Percentiles rank a stretch among this genome's conserved stretches.
Conservation (phyloP, 2,113 vertebrate genomes). For the Lonchura striata region DNA sequence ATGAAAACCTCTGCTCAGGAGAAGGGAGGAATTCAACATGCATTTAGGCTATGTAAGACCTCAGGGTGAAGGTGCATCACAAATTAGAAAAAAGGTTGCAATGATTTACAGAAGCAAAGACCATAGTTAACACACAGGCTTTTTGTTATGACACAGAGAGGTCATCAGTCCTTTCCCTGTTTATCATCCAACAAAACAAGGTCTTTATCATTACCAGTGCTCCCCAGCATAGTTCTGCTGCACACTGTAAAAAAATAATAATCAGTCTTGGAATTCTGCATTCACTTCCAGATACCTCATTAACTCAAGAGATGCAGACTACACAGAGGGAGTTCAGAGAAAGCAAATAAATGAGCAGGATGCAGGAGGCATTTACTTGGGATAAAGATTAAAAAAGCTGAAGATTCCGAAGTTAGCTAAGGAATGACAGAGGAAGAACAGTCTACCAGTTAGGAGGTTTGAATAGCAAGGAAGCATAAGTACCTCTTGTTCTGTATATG, state of each 20-base stretch:
- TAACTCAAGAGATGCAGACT: not conserved
- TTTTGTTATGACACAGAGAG: not conserved
- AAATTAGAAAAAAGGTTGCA: slow-evolving; percentile 33
- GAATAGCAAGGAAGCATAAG: not conserved
- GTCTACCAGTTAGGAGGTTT: not conserved
- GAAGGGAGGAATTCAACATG: not conserved
- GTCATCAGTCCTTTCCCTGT: not conserved
- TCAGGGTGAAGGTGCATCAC: not conserved
- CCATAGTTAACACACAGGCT: not conserved
- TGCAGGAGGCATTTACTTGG: not conserved
- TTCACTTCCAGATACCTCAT: slow-evolving; percentile 21
- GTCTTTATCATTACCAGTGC: not conserved
- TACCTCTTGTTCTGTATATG: not conserved
- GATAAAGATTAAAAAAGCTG: not conserved
- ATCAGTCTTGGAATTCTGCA: slow-evolving; percentile 15
- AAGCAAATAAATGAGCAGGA: slow-evolving; percentile 1
- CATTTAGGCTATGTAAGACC: not conserved
- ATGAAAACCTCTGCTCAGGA: not conserved
- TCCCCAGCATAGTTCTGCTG: not conserved
- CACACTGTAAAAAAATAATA: not conserved
- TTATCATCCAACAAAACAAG: not conserved
- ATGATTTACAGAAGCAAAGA: not conserved
- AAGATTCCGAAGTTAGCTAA: not conserved
- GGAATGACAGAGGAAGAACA: not conserved
- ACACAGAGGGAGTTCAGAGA: not conserved